Percentiles rank a stretch among this genome's conserved stretches.
These are phyloP conservation scores for Eubasilissa regina DNA, from an alignment of 1,140 invertebrate species.

Conservation along the genomic window DNA sequence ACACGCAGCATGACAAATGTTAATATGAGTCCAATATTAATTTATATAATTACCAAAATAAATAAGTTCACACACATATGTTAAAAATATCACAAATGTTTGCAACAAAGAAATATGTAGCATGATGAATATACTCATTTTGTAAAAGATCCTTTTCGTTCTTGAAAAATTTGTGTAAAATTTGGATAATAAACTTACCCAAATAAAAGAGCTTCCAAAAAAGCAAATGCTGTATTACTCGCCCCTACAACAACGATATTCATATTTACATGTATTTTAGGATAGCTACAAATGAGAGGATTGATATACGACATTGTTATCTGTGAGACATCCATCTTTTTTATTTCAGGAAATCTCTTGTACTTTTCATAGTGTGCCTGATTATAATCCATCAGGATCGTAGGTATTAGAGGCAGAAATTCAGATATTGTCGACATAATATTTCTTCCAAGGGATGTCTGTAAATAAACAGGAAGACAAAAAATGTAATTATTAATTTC, in stretches of 20 bases:
- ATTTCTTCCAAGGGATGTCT: conserved; percentile 56
- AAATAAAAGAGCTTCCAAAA: conserved; percentile 78
- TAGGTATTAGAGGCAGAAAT: conserved; percentile 65
- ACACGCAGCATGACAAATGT: too few species aligned
- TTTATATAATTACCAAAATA: too few species aligned
- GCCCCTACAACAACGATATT: conserved; percentile 84
- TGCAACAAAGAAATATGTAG: too few species aligned
- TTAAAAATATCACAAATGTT: too few species aligned
- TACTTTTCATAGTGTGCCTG: conserved; percentile 31
- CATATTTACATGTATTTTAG: conserved; percentile 72
- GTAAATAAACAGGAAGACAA: neutral
- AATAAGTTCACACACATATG: too few species aligned
- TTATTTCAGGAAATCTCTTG: neutral
- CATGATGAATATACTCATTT: too few species aligned
- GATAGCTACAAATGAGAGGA: conserved; percentile 66
- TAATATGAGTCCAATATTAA: too few species aligned
- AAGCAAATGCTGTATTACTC: conserved; percentile 79
- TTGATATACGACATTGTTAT: conserved; percentile 70
- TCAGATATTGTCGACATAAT: conserved; percentile 62
- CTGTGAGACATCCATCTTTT: conserved; percentile 37
- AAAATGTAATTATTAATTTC: neutral
- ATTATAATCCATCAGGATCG: conserved; percentile 62
- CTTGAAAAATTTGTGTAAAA: too few species aligned
- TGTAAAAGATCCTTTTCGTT: too few species aligned
- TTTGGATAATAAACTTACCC: conserved; percentile 66